A percentile compares a stretch with the other conserved stretches of the same genome.
Conservation (phyloP, 1,140 invertebrate species). For the Galleria mellonella region DNA sequence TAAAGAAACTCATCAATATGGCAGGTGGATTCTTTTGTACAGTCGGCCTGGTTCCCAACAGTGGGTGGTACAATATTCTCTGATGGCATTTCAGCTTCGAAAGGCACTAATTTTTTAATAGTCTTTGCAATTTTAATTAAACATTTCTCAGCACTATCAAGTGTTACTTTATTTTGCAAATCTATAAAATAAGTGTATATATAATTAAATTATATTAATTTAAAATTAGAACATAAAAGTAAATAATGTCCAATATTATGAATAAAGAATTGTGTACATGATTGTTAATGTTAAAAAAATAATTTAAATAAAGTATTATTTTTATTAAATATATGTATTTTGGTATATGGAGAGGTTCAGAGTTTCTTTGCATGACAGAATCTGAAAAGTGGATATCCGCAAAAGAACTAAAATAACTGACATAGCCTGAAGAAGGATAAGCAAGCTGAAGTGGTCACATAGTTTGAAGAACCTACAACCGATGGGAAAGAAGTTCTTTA, state of each 20-base stretch:
- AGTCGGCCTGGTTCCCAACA: constrained; percentile 77
- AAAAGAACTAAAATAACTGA: too few relatives aligned
- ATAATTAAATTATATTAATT: background rate
- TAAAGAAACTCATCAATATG: constrained; percentile 85
- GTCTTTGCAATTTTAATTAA: constrained; percentile 72
- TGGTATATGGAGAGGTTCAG: constrained; percentile 1
- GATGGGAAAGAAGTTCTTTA: too few relatives aligned
- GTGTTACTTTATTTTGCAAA: constrained; percentile 42
- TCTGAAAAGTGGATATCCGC: too few relatives aligned
- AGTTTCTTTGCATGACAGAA: too few relatives aligned
- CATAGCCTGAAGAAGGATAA: too few relatives aligned
- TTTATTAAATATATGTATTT: background rate
- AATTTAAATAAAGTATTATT: background rate
- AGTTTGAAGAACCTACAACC: too few relatives aligned
- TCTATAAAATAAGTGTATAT: constrained; percentile 32
- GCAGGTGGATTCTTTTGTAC: constrained; percentile 74
- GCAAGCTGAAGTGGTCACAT: too few relatives aligned
- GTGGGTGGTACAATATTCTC: constrained; percentile 75
- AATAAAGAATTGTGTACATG: background rate
- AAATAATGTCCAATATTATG: too few relatives aligned
- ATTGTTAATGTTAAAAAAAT: background rate
- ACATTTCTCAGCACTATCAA: constrained; percentile 37
- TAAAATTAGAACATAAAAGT: background rate
- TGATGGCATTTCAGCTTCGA: constrained; percentile 74
- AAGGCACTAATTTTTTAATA: constrained; percentile 74